Base-by-base conservation (phyloP, 1,140 invertebrate genomes). In the Zaprionus taronus region DNA sequence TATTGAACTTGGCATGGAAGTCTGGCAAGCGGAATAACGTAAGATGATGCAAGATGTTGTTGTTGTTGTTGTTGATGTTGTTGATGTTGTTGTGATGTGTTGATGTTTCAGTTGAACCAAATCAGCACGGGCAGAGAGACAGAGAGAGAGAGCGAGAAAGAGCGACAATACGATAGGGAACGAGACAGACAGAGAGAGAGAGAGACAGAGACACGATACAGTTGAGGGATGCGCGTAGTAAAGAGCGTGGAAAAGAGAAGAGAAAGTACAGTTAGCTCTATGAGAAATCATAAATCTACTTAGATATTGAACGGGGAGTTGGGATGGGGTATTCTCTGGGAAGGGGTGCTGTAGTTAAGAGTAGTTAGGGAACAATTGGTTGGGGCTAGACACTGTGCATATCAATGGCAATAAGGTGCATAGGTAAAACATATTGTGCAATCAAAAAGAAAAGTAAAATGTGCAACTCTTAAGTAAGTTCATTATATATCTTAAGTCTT, bases 1-100 rank as follows among this genome's bases (percentile, higher is more conserved):
- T 81, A 89, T 92, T 92, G 49, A 81, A 92, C 36, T 87, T 83
- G 69, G 79, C 85, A 72, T 83, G 83, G 57, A 82, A 86, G 58
- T 87, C 91, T 92, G 73, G 9, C 72, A 15, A n/a, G 9, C 20
- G 47, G 14, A n/a, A 51, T 24, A 20, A 20, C 44, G 63, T 36
- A 22, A n/a, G 67, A 65, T 64, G 26, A 31, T 36, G 58, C 20
- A 53, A 58, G 65, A 73, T 61, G 70, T 74, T 51, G 65, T 66
- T 44, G 20, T 31, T 55, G 44, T 61, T 56, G 61, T 62, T 49
- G 73, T 60, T 64, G 72, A 38, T 63, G 66, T 62, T 55, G 49
- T 47, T 41, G 72, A 28, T 53, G 61, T 3, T 53, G 61, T 36
- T 47, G 60, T 26, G 20, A 36, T 62, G 44, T 74, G 65, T 68